Evolutionary conservation across 1,140 invertebrate genomes (phyloP).

Genomic region (Drosophila orosa): DNA sequence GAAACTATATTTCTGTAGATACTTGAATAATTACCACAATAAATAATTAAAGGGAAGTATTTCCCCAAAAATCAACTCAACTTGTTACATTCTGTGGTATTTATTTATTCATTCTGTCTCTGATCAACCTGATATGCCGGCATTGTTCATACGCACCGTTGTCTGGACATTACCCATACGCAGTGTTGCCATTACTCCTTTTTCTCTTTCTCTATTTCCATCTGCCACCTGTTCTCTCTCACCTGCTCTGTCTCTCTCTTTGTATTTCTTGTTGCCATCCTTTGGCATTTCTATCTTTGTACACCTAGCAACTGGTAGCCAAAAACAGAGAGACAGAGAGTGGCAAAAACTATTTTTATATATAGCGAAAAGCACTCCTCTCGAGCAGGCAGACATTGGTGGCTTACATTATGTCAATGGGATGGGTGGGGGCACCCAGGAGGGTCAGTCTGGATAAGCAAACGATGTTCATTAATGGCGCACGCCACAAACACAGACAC

Average conservation of each 20-base stretch:
- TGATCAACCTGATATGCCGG: neutral
- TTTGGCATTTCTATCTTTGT: constrained; percentile 42
- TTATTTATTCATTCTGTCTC: neutral
- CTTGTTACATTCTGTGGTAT: neutral
- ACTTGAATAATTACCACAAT: neutral
- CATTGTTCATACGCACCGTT: constrained; percentile 34
- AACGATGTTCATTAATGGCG: constrained; percentile 79
- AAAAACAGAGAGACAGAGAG: constrained; percentile 41
- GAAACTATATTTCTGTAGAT: constrained; percentile 9
- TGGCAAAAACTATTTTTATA: constrained; percentile 73
- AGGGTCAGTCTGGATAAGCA: constrained; percentile 74
- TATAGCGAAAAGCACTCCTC: constrained; percentile 16
- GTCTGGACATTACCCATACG: constrained; percentile 31
- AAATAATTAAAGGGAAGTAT: neutral
- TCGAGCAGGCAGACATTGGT: constrained; percentile 25
- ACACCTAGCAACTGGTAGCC: constrained; percentile 75
- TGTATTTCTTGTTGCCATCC: constrained; percentile 16
- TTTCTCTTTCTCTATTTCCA: neutral
- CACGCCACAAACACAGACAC: constrained; percentile 53
- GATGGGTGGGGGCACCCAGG: constrained; percentile 31
- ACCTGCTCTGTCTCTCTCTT: neutral
- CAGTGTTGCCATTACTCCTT: constrained; percentile 16
- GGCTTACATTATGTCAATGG: constrained; percentile 80
- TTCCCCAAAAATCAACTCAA: neutral
- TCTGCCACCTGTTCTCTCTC: neutral